Conservation (phyloP, 2,113 vertebrate species). For the Prochilodus magdalenae region DNA sequence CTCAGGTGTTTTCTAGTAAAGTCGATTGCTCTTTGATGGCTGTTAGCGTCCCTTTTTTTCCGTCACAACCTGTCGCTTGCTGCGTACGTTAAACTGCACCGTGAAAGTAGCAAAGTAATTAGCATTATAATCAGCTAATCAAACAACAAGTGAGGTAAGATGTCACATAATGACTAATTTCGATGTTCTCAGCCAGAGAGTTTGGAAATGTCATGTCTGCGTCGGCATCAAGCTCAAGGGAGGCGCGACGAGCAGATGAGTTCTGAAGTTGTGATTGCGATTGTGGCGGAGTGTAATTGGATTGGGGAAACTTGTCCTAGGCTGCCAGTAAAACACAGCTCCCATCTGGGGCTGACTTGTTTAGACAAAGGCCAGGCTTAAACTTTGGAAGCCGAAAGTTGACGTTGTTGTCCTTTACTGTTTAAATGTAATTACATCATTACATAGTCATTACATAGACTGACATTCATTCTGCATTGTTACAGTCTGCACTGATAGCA, state of each 20-base stretch:
- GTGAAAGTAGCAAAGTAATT: neutral
- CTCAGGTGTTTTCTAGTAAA: slow-evolving; percentile 9
- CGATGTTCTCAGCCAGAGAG: neutral
- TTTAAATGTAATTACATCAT: no score
- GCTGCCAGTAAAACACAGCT: neutral
- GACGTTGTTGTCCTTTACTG: no score
- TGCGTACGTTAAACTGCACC: neutral
- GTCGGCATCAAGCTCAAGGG: neutral
- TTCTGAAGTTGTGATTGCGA: neutral
- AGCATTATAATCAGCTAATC: slow-evolving; percentile 22
- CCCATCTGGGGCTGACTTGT: neutral
- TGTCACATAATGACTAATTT: neutral
- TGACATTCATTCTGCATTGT: no score
- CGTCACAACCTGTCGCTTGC: neutral
- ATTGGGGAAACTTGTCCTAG: neutral
- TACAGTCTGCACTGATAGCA: no score
- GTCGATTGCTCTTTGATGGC: slow-evolving; percentile 11
- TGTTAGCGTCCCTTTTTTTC: slow-evolving; percentile 1
- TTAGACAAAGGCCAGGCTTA: no score
- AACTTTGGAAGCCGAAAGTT: no score
- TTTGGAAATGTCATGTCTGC: slow-evolving; percentile 5
- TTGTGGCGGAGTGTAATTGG: neutral
- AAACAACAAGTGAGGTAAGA: neutral
- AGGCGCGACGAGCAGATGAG: neutral
- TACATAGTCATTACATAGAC: no score